These are phyloP conservation scores for Acrossocheilus fasciatus DNA, from an alignment of 2,797 vertebrate species.

Conservation along the genomic window DNA sequence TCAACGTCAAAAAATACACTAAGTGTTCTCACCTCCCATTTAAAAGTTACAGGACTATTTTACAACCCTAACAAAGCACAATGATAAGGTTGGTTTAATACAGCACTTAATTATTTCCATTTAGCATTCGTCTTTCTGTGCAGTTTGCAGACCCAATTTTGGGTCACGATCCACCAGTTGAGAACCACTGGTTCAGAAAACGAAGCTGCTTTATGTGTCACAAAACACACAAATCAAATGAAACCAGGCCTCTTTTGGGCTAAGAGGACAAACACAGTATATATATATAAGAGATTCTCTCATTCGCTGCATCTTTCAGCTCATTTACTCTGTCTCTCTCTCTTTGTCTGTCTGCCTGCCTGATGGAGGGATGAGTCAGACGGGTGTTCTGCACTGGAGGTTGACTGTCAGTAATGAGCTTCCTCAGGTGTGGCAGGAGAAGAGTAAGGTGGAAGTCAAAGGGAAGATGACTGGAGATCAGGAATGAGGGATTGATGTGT, in stretches of 20 bases:
- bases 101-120: background rate
- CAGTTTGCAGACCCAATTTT: background rate
- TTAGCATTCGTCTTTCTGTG: background rate
- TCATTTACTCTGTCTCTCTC: conserved; percentile 54
- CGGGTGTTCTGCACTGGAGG: background rate
- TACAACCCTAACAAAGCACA: background rate
- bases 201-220: background rate
- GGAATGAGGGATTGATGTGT: conserved; percentile 5
- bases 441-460: background rate
- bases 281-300: background rate
- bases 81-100: background rate
- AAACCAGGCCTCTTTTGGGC: too few species aligned
- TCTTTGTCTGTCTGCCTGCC: conserved; percentile 17
- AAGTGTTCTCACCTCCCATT: background rate
- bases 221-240: background rate
- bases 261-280: conserved; percentile 6
- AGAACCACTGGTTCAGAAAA: conserved; percentile 9
- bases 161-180: background rate
- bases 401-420: conserved; percentile 31
- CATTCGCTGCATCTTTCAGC: background rate
- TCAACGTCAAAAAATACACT: background rate
- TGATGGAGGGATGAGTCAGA: conserved; percentile 25
- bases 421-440: conserved; percentile 14
- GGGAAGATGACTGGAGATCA: conserved; percentile 26
- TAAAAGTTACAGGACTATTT: background rate